Percentiles rank a stretch among this genome's conserved stretches.
Conservation (phyloP, 2,113 vertebrate genomes). For the Corythornis vintsioides region DNA sequence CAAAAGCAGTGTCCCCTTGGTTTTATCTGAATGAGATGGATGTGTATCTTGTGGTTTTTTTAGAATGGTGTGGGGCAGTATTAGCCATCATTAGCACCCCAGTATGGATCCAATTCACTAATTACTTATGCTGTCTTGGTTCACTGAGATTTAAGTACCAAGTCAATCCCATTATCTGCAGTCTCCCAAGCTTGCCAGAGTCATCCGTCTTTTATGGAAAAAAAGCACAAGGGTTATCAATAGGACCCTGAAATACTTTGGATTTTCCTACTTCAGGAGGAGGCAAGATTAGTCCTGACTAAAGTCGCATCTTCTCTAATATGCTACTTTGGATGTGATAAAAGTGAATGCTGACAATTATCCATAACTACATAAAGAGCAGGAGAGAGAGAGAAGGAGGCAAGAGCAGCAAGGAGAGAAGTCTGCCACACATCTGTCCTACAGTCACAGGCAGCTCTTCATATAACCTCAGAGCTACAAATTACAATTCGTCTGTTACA, state of each 20-base stretch:
- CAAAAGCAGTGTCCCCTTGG: slow-evolving; percentile 67
- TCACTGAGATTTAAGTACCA: slow-evolving; percentile 98
- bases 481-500: slow-evolving; percentile 78
- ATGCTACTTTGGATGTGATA: slow-evolving; percentile 76
- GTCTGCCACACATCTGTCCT: slow-evolving; percentile 53
- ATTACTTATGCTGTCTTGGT: slow-evolving; percentile 97
- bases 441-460: slow-evolving; percentile 62
- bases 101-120: slow-evolving; percentile 93
- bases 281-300: slow-evolving; percentile 78
- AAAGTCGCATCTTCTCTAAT: slow-evolving; percentile 78
- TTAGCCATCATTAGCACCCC: slow-evolving; percentile 94
- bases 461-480: slow-evolving; percentile 74
- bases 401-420: not conserved
- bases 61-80: slow-evolving; percentile 85
- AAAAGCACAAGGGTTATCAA: slow-evolving; percentile 87
- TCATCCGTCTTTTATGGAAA: slow-evolving; percentile 84
- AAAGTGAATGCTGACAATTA: slow-evolving; percentile 82
- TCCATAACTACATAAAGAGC: slow-evolving; percentile 67
- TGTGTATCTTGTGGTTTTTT: slow-evolving; percentile 79
- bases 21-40: slow-evolving; percentile 82
- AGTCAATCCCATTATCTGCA: slow-evolving; percentile 96
- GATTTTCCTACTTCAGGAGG: slow-evolving; percentile 81
- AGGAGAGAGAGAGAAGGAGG: slow-evolving; percentile 21
- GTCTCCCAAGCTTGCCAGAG: slow-evolving; percentile 89
- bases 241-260: slow-evolving; percentile 78